Conservation (phyloP, 2,113 vertebrate genomes). For the Oostethus manadensis region DNA sequence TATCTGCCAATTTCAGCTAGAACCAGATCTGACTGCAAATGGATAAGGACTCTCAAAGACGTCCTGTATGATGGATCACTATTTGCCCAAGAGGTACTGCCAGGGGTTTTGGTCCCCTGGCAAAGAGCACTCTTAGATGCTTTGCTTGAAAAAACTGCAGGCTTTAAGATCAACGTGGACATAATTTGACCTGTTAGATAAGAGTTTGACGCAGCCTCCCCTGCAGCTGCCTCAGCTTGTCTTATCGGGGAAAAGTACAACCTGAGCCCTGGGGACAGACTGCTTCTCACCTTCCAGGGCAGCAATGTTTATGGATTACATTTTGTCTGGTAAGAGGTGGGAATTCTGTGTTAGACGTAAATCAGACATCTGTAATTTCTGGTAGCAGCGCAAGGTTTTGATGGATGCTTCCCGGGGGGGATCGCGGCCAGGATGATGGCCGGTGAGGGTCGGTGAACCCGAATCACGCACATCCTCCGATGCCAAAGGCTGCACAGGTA, state of each 20-base stretch:
- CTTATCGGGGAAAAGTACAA: conserved; percentile 31
- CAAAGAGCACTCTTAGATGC: conserved; percentile 4
- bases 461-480: conserved; percentile 47
- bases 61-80: neutral
- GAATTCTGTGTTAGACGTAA: conserved; percentile 40
- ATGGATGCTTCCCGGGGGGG: conserved; percentile 11
- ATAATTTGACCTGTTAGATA: conserved; percentile 40
- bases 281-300: conserved; percentile 13
- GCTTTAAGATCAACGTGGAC: conserved; percentile 24
- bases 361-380: conserved; percentile 35
- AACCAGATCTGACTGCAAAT: too few relatives aligned
- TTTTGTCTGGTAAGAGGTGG: conserved; percentile 25
- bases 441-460: conserved; percentile 14
- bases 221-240: conserved; percentile 46
- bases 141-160: conserved; percentile 14
- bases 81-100: neutral
- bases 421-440: neutral
- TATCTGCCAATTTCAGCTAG: too few relatives aligned
- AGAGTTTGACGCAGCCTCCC: conserved; percentile 37
- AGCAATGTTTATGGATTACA: conserved; percentile 26
- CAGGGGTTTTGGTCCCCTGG: too few relatives aligned
- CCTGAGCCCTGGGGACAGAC: conserved; percentile 45
- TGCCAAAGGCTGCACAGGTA: conserved; percentile 19
- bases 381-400: conserved; percentile 1
- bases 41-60: neutral